Base-by-base conservation (phyloP, 1,140 invertebrate genomes). In the Drosophila parabipectinata region DNA sequence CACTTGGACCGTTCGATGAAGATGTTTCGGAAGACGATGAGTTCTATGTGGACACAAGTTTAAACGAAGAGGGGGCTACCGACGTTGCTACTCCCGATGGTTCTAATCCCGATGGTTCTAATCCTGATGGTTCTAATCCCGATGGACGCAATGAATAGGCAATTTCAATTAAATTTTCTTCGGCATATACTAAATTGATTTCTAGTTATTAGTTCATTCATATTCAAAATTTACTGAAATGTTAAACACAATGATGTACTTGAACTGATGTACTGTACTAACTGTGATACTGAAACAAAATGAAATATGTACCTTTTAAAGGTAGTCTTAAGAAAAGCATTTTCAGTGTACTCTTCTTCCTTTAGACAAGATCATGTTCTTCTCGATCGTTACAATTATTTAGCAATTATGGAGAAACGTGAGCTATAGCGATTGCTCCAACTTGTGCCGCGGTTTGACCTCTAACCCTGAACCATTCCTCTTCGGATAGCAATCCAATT, bases 331-430 rank as follows among this genome's bases (percentile, higher is more conserved):
- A 21, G 21, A 21, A 21, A 21, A 21, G 21, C 21, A 21, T 21
- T 21, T 21, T 3, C 21, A 21, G 21, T 21, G 21, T 21, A 21
- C 21, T 21, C 21, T 21, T 21, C 21, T 0, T 21, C 21, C 21
- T 21, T 21, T 21, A 21, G 21, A 2, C 26, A 28, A 28, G 26
- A 28, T 28, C 26, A 28, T 28, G 26, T 28, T 28, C 26, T 7
- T 28, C 5, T 28, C 26, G 26, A 28, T 28, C 26, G 10, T 12
- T n/a, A 39, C 63, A 67, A 67, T 67, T 67, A 67, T 64, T 64
- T 44, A 63, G 21, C 45, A 63, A 63, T 67, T 64, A 67, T 26
- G 63, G 34, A 1, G 51, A 28, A 6, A 52, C 15, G 32, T 15
- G 44, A 61, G 48, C 44, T 39, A 24, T 21, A 21, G 21, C 21